These are phyloP conservation scores for Labeo rohita DNA, from an alignment of 2,113 vertebrate genomes.

Conservation along the genomic window DNA sequence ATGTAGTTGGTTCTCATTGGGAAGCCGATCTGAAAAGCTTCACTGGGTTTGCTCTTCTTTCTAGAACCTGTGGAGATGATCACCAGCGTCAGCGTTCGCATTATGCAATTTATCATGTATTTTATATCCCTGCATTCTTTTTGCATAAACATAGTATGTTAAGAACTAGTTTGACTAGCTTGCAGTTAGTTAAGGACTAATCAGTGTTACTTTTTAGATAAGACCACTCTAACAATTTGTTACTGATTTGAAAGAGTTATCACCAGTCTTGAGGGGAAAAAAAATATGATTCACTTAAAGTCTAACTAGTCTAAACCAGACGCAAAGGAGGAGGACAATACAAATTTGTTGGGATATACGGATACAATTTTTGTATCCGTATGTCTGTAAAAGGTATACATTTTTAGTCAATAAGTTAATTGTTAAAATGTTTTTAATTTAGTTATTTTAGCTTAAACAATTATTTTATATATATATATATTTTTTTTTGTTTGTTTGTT, in stretches of 20 bases:
- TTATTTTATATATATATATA: background rate
- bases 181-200: background rate
- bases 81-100: background rate
- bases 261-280: background rate
- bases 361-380: too few relatives aligned
- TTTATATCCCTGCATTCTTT: too few relatives aligned
- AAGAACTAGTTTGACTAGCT: background rate
- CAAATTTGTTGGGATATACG: background rate
- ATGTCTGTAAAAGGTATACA: background rate
- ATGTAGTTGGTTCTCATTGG: slow-evolving; percentile 81
- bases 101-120: background rate
- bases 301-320: background rate
- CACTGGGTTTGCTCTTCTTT: slow-evolving; percentile 61
- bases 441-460: background rate
- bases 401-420: background rate
- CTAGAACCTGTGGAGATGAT: slow-evolving; percentile 60
- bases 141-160: too few relatives aligned
- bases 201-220: background rate
- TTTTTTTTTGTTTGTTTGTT: background rate
- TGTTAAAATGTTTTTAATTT: background rate
- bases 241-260: background rate
- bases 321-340: background rate
- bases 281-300: background rate
- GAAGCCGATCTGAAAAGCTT: slow-evolving; percentile 78
- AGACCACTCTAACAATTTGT: background rate